These are phyloP conservation scores for Ataeniobius toweri DNA, from an alignment of 2,797 vertebrate species.

Conservation along the genomic window DNA sequence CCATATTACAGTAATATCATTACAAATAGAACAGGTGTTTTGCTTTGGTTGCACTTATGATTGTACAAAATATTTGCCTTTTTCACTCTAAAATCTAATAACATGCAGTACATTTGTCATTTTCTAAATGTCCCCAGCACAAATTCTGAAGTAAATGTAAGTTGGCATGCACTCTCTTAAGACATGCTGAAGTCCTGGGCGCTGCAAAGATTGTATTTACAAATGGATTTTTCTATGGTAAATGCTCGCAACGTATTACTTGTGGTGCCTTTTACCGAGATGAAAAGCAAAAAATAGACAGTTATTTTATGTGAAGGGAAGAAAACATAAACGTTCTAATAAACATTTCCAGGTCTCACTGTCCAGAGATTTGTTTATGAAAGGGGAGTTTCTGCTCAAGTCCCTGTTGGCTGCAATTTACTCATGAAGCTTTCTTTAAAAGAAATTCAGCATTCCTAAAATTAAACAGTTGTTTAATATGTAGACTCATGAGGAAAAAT, in stretches of 20 bases:
- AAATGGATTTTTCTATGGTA: slow-evolving; percentile 27
- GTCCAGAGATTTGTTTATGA: slow-evolving; percentile 17
- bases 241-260: slow-evolving; percentile 10
- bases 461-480: slow-evolving; percentile 26
- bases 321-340: slow-evolving; percentile 9
- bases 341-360: slow-evolving; percentile 17
- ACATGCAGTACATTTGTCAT: neutral
- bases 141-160: slow-evolving; percentile 26
- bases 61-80: neutral
- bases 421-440: slow-evolving; percentile 30
- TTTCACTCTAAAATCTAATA: neutral
- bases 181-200: slow-evolving; percentile 11
- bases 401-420: slow-evolving; percentile 29
- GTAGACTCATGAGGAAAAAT: slow-evolving; percentile 23
- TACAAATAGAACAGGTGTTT: neutral
- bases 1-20: neutral
- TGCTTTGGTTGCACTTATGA: neutral
- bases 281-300: neutral
- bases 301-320: slow-evolving; percentile 18
- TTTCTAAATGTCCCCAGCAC: slow-evolving; percentile 8
- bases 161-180: slow-evolving; percentile 13
- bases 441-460: slow-evolving; percentile 40
- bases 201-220: slow-evolving; percentile 40
- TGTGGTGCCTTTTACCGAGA: slow-evolving; percentile 34
- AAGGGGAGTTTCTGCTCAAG: slow-evolving; percentile 1